phyloP scores from a whole-genome alignment of 2,888 invertebrate genomes.

The Polylopha cassiicola region DNA sequence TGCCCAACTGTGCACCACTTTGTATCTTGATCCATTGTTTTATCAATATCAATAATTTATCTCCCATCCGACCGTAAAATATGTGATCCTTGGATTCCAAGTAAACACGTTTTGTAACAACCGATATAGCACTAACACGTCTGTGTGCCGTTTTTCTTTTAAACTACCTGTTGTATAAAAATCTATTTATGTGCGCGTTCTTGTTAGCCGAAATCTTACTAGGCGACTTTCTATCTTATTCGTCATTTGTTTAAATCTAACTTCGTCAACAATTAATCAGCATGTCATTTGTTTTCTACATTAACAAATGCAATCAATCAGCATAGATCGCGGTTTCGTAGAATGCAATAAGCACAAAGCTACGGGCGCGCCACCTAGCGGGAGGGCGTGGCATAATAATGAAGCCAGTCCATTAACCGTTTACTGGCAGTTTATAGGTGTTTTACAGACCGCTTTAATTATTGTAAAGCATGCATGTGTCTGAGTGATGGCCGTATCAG shows the following conservation, averaged over 20 bases:
- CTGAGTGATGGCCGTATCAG: constrained; percentile 34
- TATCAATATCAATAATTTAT: constrained; percentile 77
- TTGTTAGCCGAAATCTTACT: too few species aligned
- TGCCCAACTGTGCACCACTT: constrained; percentile 69
- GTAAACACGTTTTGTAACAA: constrained; percentile 39
- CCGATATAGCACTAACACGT: not conserved
- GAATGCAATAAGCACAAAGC: too few species aligned
- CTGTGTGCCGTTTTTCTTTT: too few species aligned
- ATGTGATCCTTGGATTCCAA: constrained; percentile 55
- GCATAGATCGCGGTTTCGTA: constrained; percentile 6
- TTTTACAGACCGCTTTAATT: constrained; percentile 67
- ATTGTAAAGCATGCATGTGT: constrained; percentile 49
- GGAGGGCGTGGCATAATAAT: constrained; percentile 53
- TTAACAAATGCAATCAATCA: constrained; percentile 18
- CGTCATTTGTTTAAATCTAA: too few species aligned
- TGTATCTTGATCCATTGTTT: constrained; percentile 69
- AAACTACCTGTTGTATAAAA: too few species aligned
- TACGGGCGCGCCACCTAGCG: constrained; percentile 56
- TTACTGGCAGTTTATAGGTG: constrained; percentile 63
- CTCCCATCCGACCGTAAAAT: constrained; percentile 56
- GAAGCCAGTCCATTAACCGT: constrained; percentile 56
- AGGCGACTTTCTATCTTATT: too few species aligned
- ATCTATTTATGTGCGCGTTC: too few species aligned
- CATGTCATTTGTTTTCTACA: too few species aligned
- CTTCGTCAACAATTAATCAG: too few species aligned